A percentile compares a stretch with the other conserved stretches of the same genome.
Evolutionary conservation across 2,888 invertebrate genomes (phyloP).

Genomic region (Sipha maydis): DNA sequence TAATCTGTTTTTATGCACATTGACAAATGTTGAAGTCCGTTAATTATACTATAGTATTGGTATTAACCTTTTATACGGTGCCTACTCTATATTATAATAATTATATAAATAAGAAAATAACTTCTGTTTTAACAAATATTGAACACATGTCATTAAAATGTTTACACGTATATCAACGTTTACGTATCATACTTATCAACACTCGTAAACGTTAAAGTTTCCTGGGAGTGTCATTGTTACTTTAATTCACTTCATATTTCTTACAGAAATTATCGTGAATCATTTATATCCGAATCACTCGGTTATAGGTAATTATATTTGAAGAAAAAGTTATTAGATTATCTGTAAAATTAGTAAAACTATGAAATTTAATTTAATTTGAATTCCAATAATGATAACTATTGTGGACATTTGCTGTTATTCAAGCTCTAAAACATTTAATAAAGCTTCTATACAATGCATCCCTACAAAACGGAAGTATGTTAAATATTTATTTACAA

Average conservation of each 20-base stretch:
- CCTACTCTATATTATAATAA: background rate
- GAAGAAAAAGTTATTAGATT: background rate
- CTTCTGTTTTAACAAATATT: conserved; percentile 18
- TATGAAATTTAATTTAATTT: background rate
- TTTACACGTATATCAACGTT: background rate
- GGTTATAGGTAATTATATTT: too few relatives aligned
- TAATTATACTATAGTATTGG: background rate
- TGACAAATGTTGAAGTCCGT: conserved; percentile 1
- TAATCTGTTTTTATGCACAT: conserved; percentile 7
- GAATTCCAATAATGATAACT: background rate
- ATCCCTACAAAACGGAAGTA: too few relatives aligned
- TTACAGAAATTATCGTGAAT: background rate
- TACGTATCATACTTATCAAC: background rate
- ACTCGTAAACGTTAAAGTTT: background rate
- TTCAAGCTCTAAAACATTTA: too few relatives aligned
- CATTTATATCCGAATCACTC: too few relatives aligned
- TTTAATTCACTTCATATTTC: background rate
- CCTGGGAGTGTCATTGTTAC: background rate
- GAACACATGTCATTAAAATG: background rate
- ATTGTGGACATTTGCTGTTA: background rate
- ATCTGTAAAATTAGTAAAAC: too few relatives aligned
- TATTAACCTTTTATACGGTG: background rate
- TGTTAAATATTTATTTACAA: background rate
- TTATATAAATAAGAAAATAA: conserved; percentile 16
- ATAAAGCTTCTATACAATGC: too few relatives aligned